A percentile compares a stretch with the other conserved stretches of the same genome.
Evolutionary conservation across 2,113 vertebrate species (phyloP).

Genomic region (Prietella phreatophila): DNA sequence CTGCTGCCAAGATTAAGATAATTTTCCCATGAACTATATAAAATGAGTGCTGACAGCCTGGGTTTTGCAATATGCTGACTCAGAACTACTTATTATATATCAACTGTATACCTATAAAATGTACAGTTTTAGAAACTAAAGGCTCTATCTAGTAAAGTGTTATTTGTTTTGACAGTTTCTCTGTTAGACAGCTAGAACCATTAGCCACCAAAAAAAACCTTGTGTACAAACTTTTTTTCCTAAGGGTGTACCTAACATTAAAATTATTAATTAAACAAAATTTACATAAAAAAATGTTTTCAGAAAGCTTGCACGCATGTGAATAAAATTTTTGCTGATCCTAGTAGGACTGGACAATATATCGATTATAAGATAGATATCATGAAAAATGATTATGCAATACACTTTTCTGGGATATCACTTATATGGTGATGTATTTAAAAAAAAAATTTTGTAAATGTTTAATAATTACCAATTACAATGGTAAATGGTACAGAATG

Average conservation of each 20-base stretch:
- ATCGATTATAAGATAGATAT: too few species aligned
- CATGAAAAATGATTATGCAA: too few species aligned
- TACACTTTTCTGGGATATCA: too few species aligned
- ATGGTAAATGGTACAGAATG: too few species aligned
- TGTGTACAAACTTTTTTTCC: not conserved
- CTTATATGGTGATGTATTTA: too few species aligned
- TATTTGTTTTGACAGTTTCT: not conserved
- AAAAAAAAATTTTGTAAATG: too few species aligned
- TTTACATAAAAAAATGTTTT: not conserved
- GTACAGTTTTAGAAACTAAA: not conserved
- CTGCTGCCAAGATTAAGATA: not conserved
- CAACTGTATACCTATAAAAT: not conserved
- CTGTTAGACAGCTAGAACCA: not conserved
- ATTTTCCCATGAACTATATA: not conserved
- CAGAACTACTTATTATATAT: not conserved
- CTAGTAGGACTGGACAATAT: not conserved
- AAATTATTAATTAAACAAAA: not conserved
- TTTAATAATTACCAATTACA: too few species aligned
- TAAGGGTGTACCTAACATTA: not conserved
- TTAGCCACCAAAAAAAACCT: not conserved
- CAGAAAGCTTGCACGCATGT: not conserved
- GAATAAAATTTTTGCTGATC: not conserved
- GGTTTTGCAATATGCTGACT: not conserved
- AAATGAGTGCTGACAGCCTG: conserved; percentile 5
- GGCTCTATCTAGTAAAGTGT: not conserved